These are phyloP conservation scores for Prenolepis imparis DNA, from an alignment of 2,888 invertebrate genomes.

Conservation along the genomic window DNA sequence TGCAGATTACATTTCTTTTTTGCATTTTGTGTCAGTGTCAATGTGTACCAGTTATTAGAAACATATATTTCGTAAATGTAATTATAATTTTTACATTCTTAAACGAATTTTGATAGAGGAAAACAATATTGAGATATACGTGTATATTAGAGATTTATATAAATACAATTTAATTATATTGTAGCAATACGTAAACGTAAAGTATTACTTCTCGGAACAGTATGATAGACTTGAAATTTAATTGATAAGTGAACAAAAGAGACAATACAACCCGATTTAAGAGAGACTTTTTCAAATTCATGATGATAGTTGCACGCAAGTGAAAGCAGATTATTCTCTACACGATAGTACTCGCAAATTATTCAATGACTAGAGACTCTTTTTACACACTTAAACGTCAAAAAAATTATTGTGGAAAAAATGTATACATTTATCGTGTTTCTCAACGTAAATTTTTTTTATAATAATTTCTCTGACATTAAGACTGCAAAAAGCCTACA, in stretches of 20 bases:
- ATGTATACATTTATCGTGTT: not conserved
- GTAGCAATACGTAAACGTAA: not conserved
- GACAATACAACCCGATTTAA: not conserved
- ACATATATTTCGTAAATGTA: not conserved
- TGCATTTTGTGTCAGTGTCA: not conserved
- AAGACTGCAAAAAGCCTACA: too few species aligned
- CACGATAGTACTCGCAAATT: not conserved
- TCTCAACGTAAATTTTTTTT: too few species aligned
- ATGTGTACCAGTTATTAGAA: not conserved
- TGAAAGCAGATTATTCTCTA: conserved; percentile 23
- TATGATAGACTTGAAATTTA: not conserved
- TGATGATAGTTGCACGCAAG: not conserved
- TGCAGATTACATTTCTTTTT: not conserved
- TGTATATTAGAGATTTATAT: not conserved
- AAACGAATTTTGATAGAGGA: not conserved
- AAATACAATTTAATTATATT: not conserved
- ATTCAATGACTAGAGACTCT: not conserved
- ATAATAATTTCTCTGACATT: too few species aligned
- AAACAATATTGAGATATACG: not conserved
- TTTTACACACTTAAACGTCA: not conserved
- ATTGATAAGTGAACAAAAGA: not conserved
- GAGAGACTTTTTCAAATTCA: not conserved
- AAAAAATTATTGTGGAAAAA: not conserved
- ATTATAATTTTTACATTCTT: not conserved
- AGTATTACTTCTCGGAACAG: not conserved